Evolutionary conservation across 1,140 invertebrate species (phyloP).

Genomic region (Sinonovacula constricta): DNA sequence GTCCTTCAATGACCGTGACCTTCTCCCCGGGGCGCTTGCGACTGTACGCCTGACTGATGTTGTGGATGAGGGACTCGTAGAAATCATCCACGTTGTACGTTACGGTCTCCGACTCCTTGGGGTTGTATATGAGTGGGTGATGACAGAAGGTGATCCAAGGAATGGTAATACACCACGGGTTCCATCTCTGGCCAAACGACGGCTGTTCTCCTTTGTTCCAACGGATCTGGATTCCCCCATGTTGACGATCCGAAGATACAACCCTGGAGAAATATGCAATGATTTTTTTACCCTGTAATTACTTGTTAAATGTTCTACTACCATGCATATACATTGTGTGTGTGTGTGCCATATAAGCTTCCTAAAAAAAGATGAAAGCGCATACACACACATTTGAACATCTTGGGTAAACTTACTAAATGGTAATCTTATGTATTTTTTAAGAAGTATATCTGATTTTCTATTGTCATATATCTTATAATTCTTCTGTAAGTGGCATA

Average conservation of each 20-base stretch:
- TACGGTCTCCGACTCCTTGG: slow-evolving; percentile 77
- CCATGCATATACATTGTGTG: too few relatives aligned
- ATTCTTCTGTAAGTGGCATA: too few relatives aligned
- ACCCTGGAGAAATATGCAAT: slow-evolving; percentile 26
- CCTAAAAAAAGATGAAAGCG: too few relatives aligned
- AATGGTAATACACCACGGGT: slow-evolving; percentile 89
- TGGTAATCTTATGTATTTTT: too few relatives aligned
- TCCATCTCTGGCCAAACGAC: slow-evolving; percentile 88
- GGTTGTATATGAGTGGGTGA: slow-evolving; percentile 89
- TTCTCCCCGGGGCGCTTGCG: slow-evolving; percentile 64
- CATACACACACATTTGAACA: too few relatives aligned
- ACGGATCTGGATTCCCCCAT: slow-evolving; percentile 86
- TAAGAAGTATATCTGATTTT: too few relatives aligned
- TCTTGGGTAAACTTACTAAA: too few relatives aligned
- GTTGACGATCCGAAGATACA: slow-evolving; percentile 80
- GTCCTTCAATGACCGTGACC: slow-evolving; percentile 82
- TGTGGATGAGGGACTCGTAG: slow-evolving; percentile 71
- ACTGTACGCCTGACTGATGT: slow-evolving; percentile 74
- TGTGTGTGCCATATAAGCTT: too few relatives aligned
- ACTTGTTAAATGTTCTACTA: too few relatives aligned
- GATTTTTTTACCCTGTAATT: too few relatives aligned
- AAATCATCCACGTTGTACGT: slow-evolving; percentile 78
- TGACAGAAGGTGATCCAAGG: slow-evolving; percentile 89
- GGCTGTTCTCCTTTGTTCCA: slow-evolving; percentile 87
- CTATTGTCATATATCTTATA: too few relatives aligned